A percentile compares a stretch with the other conserved stretches of the same genome.
Evolutionary conservation across 2,797 vertebrate genomes (phyloP).

Genomic region (Tapera naevia): DNA sequence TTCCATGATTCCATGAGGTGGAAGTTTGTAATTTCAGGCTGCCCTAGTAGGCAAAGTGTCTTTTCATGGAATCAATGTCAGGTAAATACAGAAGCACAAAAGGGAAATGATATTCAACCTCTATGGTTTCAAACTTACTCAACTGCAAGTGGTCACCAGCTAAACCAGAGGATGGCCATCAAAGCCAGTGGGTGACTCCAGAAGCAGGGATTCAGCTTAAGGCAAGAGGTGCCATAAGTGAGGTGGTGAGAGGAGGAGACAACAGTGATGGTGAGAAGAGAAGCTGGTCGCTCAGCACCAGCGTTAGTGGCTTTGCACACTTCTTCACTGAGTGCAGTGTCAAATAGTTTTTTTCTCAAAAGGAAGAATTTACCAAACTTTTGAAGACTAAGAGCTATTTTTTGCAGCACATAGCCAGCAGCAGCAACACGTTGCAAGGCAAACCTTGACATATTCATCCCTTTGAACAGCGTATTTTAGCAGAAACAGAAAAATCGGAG

Average conservation of each 20-base stretch:
- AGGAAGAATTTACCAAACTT: background rate
- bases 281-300: background rate
- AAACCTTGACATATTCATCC: background rate
- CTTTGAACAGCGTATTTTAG: background rate
- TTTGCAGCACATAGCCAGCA: background rate
- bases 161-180: background rate
- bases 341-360: background rate
- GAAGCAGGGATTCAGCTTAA: background rate
- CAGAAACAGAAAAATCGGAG: background rate
- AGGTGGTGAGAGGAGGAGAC: background rate
- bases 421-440: background rate
- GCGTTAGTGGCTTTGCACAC: background rate
- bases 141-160: no score
- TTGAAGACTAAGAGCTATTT: background rate
- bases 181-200: no score
- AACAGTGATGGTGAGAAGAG: background rate
- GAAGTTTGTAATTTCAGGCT: background rate
- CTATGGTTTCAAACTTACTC: background rate
- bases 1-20: background rate
- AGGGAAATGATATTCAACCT: background rate
- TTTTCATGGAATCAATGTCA: background rate
- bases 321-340: background rate
- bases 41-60: background rate
- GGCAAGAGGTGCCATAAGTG: background rate
- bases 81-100: background rate